Base-by-base conservation (phyloP, 2,113 vertebrate species). In the Mus pahari region DNA sequence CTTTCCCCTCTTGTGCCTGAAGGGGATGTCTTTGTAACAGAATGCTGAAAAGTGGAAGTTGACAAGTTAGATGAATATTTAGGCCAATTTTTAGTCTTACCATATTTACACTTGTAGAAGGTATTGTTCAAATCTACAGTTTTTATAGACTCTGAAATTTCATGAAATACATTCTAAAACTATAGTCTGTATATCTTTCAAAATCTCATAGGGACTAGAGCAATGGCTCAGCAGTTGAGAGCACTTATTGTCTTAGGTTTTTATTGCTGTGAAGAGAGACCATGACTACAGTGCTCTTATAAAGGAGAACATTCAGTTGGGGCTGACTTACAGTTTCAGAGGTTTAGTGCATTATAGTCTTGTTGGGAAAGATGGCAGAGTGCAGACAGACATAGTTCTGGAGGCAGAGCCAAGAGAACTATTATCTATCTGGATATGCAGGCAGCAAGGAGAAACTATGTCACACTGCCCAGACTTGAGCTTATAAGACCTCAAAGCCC, bases 61-160 rank as follows among this genome's bases (percentile, higher is more conserved):
- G 86, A 91, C 96, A 0, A 97, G 94, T 98, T 97, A 97, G 94
- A 79, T 96, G 97, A 90, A 98, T 94, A 90, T 70, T 16, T 2
- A 79, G 68, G 94, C 74, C 0, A 0, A 81, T 86, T 73, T 92
- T 93, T 88, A 9, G 45, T 79, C 39, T 78, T 89, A 70, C 71
- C 73, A 20, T 89, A 50, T 92, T 84, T 70, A 17, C 68, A 58
- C 8, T 71, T 83, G 50, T 73, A 36, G 31, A 83, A 87, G 88
- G 3, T 92, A 77, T 60, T 95, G 7, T 91, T 88, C 62, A 87
- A 31, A 74, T 36, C 39, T 28, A 86, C 10, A 64, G 45, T n/a
- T 93, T 95, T 93, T 91, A 89, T 7, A 73, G 42, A 64, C 45
- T 48, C 86, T 53, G 42, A 73, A 73, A 31, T 84, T 36, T 94